phyloP scores from a whole-genome alignment of 2,797 vertebrate genomes.

The Brachyrhaphis roseni region DNA sequence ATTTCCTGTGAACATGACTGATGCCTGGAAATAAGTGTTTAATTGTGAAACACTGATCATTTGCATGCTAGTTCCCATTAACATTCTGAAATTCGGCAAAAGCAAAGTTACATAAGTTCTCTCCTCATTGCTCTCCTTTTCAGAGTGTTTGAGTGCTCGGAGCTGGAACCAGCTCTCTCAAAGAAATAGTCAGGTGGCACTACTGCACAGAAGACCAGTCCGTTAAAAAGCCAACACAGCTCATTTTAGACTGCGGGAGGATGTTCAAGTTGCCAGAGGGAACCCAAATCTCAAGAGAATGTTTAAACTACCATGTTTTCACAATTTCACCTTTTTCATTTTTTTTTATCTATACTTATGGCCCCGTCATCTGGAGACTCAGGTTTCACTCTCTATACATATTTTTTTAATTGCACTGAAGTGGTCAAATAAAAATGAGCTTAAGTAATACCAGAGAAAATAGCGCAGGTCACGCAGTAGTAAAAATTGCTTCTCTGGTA shows the following conservation, averaged over 20 bases:
- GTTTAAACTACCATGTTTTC: background rate
- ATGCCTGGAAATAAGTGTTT: background rate
- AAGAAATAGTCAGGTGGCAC: background rate
- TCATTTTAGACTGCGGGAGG: background rate
- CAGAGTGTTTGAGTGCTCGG: background rate
- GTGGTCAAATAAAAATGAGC: background rate
- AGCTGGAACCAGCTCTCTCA: background rate
- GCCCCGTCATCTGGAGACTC: background rate
- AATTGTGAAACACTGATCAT: background rate
- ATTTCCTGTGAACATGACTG: slow-evolving; percentile 15
- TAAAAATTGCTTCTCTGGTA: background rate
- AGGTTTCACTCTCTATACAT: background rate
- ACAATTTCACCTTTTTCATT: background rate
- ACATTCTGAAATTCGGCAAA: background rate
- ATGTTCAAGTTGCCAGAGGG: background rate
- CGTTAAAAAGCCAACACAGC: background rate
- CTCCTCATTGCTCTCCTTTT: background rate
- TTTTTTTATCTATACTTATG: background rate
- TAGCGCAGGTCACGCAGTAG: background rate
- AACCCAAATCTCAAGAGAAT: background rate
- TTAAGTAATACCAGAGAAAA: background rate
- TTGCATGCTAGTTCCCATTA: background rate
- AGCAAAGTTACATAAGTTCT: background rate
- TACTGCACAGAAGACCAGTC: background rate
- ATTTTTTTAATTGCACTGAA: background rate